A percentile compares a stretch with the other conserved stretches of the same genome.
phyloP scores from a whole-genome alignment of 2,888 invertebrate genomes.

The Notodromas monacha region DNA sequence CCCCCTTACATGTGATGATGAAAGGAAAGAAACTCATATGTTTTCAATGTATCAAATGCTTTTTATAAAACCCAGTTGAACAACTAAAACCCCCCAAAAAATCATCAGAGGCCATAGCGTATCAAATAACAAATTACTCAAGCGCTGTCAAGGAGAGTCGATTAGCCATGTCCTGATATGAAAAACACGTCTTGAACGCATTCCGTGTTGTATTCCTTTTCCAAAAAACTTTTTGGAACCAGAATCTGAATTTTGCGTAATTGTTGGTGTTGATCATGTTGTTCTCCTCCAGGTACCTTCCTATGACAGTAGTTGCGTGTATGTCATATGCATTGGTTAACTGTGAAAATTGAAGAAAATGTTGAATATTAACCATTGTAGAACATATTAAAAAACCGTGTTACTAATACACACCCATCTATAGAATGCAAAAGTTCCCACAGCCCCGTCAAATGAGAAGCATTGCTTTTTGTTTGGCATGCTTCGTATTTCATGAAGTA shows the following conservation, averaged over 20 bases:
- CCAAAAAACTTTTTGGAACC: constrained; percentile 2
- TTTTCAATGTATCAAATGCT: constrained; percentile 4
- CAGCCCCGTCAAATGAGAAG: constrained; percentile 4
- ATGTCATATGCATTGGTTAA: constrained; percentile 4
- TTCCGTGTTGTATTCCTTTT: constrained; percentile 4
- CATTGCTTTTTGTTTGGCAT: constrained; percentile 4
- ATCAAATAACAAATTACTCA: constrained; percentile 4
- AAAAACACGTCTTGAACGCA: constrained; percentile 4
- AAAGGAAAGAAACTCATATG: constrained; percentile 1
- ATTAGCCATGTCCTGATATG: constrained; percentile 4
- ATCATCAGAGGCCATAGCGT: constrained; percentile 4
- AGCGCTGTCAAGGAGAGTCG: constrained; percentile 4
- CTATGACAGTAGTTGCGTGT: constrained; percentile 4
- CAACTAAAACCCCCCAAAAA: constrained; percentile 4
- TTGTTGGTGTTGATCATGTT: constrained; percentile 4
- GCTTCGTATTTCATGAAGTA: constrained; percentile 4
- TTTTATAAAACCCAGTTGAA: constrained; percentile 2
- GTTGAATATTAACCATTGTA: constrained; percentile 4
- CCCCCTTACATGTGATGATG: constrained; percentile 4
- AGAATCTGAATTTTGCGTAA: constrained; percentile 4
- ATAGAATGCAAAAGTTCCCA: constrained; percentile 4
- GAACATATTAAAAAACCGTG: constrained; percentile 4
- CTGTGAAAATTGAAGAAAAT: constrained; percentile 2
- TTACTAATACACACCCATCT: constrained; percentile 4
- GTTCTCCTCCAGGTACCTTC: constrained; percentile 4